Conservation (phyloP, 2,888 invertebrate species). For the Philhelius pedissequus region DNA sequence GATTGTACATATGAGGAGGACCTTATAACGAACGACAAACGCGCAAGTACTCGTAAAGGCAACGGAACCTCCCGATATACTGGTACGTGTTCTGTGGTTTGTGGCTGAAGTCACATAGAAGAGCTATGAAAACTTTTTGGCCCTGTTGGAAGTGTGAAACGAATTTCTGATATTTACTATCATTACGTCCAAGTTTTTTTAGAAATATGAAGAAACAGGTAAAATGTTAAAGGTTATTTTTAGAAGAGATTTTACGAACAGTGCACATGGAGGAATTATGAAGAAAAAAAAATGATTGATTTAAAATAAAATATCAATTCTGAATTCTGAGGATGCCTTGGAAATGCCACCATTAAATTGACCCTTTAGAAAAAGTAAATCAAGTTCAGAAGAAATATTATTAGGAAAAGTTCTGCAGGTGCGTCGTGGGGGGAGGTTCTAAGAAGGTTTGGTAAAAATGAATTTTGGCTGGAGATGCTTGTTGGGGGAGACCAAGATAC, state of each 20-base stretch:
- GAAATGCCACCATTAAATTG: not conserved
- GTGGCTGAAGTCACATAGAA: not conserved
- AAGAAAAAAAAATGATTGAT: not conserved
- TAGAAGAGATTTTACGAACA: not conserved
- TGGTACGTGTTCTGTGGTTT: not conserved
- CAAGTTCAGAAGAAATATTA: too few species aligned
- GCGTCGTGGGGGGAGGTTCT: too few species aligned
- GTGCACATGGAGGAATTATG: not conserved
- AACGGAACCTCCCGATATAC: too few species aligned
- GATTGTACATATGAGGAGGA: not conserved
- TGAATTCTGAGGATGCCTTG: not conserved
- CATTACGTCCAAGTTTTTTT: not conserved
- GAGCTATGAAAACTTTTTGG: not conserved
- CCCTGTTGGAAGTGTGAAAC: not conserved
- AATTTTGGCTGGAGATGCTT: too few species aligned
- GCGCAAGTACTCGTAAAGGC: not conserved
- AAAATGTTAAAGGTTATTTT: not conserved
- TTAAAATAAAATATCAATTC: not conserved
- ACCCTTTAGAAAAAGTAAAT: too few species aligned
- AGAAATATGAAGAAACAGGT: not conserved
- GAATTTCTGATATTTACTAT: not conserved
- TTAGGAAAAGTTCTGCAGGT: too few species aligned
- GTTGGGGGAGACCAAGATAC: too few species aligned
- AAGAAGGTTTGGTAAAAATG: too few species aligned
- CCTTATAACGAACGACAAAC: not conserved